Base-by-base conservation (phyloP, 2,113 vertebrate genomes). In the Neogale vison region DNA sequence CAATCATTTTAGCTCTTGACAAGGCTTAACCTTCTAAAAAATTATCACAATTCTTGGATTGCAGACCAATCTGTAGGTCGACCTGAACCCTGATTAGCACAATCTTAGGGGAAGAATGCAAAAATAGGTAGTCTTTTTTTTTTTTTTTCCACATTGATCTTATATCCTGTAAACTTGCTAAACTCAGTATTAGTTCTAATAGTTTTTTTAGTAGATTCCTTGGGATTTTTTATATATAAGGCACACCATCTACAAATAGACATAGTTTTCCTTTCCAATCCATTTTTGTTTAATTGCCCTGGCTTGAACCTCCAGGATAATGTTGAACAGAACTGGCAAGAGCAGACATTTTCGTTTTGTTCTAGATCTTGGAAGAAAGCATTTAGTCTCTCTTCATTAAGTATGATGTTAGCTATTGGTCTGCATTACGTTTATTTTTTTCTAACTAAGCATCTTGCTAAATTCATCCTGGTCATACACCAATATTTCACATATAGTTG, bases 21-120 rank as follows among this genome's bases (percentile, higher is more conserved):
- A 93, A 89, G n/a, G 36, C 92, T 55, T 96, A 31, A 83, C 21
- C 65, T 95, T 92, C 89, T 90, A 61, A 76, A 88, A 83, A 67
- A 17, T n/a, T 83, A 71, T 36, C 57, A 86, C 2, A 77, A 82
- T 71, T 96, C 57, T 90, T 96, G 42, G 74, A 76, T 31, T 31
- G 42, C 91, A 90, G 57, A 47, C 71, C 42, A 88, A 63, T 69
- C 47, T 93, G 45, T 63, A 95, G 69, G 15, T 55, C 94, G 55
- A 67, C 6, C 71, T 26, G 23, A 79, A 83, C 4, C 18, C 88
- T 93, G 47, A 86, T 36, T 15, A 96, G 50, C 69, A 83, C 59
- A 90, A 96, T 69, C 36, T 63, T 80, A 94, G 31, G 42, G 67
- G 61, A 0, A 83, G 50, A 94, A 92, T 42, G 88, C 61, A 89